Evolutionary conservation across 2,797 vertebrate species (phyloP).

Genomic region (Schizopygopsis malacanthus): DNA sequence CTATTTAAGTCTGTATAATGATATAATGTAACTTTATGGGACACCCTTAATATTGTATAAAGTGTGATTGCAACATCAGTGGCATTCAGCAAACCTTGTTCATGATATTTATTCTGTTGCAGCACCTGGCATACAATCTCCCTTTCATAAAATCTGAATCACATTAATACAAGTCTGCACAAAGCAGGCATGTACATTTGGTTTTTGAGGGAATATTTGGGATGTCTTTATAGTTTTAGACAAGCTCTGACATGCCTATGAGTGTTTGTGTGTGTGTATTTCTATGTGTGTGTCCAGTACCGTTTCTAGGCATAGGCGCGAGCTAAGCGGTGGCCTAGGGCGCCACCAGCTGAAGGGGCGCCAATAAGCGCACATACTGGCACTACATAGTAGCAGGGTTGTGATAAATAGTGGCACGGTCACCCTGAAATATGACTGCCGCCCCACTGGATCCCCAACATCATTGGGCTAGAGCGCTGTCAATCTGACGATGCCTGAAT

Average conservation of each 20-base stretch:
- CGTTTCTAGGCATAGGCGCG: no score
- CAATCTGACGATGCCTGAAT: no score
- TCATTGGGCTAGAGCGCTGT: no score
- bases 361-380: no score
- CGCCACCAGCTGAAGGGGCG: no score
- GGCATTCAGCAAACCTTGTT: constrained; percentile 14
- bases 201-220: constrained; percentile 72
- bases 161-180: constrained; percentile 70
- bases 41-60: neutral
- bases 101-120: constrained; percentile 19
- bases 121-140: constrained; percentile 28
- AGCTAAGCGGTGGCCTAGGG: no score
- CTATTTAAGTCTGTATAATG: neutral
- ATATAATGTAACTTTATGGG: neutral
- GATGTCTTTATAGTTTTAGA: constrained; percentile 71
- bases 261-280: constrained; percentile 12
- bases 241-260: constrained; percentile 66
- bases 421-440: no score
- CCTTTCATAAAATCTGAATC: constrained; percentile 54
- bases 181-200: constrained; percentile 65
- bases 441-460: no score
- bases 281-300: no score
- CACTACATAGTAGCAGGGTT: no score
- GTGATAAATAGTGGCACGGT: no score
- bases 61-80: constrained; percentile 3